Evolutionary conservation across 2,888 invertebrate genomes (phyloP).

Genomic region (Cryptus viduatorius): DNA sequence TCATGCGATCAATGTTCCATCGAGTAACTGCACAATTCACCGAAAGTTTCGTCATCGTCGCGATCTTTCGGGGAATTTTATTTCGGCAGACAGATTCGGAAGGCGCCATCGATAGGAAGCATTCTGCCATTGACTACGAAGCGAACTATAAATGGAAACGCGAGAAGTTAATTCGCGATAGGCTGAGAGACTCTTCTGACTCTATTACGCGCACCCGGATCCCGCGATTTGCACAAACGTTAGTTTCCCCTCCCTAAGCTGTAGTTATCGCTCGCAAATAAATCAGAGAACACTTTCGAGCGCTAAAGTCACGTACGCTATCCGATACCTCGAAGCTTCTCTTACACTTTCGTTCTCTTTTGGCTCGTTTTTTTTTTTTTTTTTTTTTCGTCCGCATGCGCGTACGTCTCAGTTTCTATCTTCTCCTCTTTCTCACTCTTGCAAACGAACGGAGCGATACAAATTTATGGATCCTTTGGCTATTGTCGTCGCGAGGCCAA

Average conservation of each 20-base stretch:
- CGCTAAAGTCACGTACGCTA: conserved; percentile 55
- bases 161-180: conserved; percentile 43
- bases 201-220: conserved; percentile 35
- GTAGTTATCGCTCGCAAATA: conserved; percentile 58
- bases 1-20: conserved; percentile 28
- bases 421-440: conserved; percentile 9
- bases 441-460: not conserved
- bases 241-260: conserved; percentile 46
- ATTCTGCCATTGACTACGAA: conserved; percentile 1
- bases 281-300: conserved; percentile 45
- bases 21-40: too few species aligned
- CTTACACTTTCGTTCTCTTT: conserved; percentile 3
- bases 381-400: not conserved
- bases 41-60: too few species aligned
- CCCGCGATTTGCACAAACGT: conserved; percentile 10
- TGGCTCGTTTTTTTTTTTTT: not conserved
- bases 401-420: not conserved
- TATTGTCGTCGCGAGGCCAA: conserved; percentile 52
- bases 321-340: conserved; percentile 29
- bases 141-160: conserved; percentile 30
- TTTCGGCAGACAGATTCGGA: too few species aligned
- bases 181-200: not conserved
- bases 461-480: conserved; percentile 41
- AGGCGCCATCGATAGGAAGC: too few species aligned
- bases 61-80: too few species aligned